A percentile compares a stretch with the other conserved stretches of the same genome.
Evolutionary conservation across 2,797 vertebrate genomes (phyloP).

Genomic region (Mallotus villosus): DNA sequence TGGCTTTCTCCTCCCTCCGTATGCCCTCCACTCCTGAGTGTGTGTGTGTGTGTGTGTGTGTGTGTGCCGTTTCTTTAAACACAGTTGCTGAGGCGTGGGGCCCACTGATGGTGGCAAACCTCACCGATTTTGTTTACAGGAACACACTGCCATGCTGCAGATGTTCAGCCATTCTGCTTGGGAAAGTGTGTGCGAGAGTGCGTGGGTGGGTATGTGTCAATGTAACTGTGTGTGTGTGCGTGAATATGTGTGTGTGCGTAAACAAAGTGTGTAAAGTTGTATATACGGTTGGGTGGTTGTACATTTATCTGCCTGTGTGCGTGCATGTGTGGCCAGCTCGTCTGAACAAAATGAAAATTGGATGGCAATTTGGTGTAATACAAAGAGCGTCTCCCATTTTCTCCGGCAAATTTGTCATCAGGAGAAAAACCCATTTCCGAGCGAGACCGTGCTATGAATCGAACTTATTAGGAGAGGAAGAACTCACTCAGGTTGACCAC

Average conservation of each 20-base stretch:
- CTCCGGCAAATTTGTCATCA: slow-evolving; percentile 53
- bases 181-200: slow-evolving; percentile 9
- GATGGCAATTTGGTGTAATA: slow-evolving; percentile 53
- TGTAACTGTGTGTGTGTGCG: neutral
- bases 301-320: neutral
- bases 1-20: slow-evolving; percentile 32
- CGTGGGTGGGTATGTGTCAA: slow-evolving; percentile 8
- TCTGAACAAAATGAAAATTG: slow-evolving; percentile 55
- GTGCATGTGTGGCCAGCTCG: slow-evolving; percentile 35
- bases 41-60: slow-evolving; percentile 25
- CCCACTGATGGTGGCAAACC: slow-evolving; percentile 43
- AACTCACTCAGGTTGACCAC: slow-evolving; percentile 28
- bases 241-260: neutral
- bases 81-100: slow-evolving; percentile 37
- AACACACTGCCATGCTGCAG: slow-evolving; percentile 48
- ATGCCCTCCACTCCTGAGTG: slow-evolving; percentile 16
- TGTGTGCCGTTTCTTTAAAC: slow-evolving; percentile 41
- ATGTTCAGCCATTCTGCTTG: slow-evolving; percentile 30
- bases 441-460: slow-evolving; percentile 36
- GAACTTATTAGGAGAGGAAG: slow-evolving; percentile 38
- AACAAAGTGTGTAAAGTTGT: slow-evolving; percentile 16
- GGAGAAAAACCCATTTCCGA: slow-evolving; percentile 35
- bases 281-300: slow-evolving; percentile 3
- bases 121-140: slow-evolving; percentile 54
- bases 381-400: slow-evolving; percentile 48